phyloP scores from a whole-genome alignment of 64 coral and sea anemone species.

The Dendronephthya gigantea region DNA sequence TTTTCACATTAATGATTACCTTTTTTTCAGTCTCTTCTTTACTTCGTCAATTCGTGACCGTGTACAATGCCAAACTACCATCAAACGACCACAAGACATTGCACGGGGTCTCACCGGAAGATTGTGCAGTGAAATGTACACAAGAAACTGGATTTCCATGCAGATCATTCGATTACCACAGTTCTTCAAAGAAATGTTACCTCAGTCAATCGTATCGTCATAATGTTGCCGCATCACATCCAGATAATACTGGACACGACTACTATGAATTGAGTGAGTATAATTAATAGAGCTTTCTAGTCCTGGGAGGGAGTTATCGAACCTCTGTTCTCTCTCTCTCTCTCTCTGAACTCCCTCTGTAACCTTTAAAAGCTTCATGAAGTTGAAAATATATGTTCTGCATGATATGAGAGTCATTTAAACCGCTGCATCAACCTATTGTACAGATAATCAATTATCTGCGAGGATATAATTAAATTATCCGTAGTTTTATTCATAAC shows the following conservation, averaged over 20 bases:
- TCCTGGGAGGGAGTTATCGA: no score
- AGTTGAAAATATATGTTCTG: no score
- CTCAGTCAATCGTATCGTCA: constrained; percentile 38
- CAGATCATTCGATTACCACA: constrained; percentile 85
- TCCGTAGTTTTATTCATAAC: no score
- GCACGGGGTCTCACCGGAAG: constrained; percentile 26
- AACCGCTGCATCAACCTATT: no score
- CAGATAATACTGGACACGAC: constrained; percentile 34
- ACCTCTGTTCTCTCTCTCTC: no score
- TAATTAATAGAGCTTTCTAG: no score
- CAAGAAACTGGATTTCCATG: constrained; percentile 54
- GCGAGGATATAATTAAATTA: no score
- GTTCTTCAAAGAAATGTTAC: constrained; percentile 46
- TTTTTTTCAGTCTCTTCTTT: constrained; percentile 47
- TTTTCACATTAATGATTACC: not conserved
- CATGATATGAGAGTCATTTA: no score
- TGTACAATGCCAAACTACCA: constrained; percentile 41
- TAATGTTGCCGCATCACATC: not conserved
- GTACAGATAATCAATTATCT: no score
- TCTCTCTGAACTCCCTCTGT: no score
- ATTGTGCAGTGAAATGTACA: constrained; percentile 64
- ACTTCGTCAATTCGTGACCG: constrained; percentile 37
- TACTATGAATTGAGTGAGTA: constrained; percentile 83
- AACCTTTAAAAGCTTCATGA: no score
- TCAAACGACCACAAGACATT: constrained; percentile 48